Percentiles rank a stretch among this genome's conserved stretches.
Conservation (phyloP, 2,113 vertebrate genomes). For the Pollachius pollachius region DNA sequence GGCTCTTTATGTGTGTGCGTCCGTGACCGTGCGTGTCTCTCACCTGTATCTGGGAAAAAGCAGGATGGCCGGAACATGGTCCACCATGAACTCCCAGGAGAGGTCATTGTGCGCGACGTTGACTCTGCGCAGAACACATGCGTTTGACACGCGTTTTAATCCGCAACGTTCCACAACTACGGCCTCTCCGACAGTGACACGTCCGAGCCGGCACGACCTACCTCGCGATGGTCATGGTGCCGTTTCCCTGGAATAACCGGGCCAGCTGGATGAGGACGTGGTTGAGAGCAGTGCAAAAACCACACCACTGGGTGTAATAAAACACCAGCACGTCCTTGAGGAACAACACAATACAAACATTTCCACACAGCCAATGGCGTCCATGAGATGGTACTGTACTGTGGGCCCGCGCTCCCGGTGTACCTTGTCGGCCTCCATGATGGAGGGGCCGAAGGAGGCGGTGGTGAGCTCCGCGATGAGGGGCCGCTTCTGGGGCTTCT, state of each 20-base stretch:
- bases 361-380: not conserved
- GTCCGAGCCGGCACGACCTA: slow-evolving; percentile 48
- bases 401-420: not conserved
- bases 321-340: slow-evolving; percentile 88
- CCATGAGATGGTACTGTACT: not conserved
- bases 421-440: slow-evolving; percentile 85
- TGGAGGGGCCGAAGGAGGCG: slow-evolving; percentile 74
- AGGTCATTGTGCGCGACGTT: slow-evolving; percentile 93
- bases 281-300: slow-evolving; percentile 92
- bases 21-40: slow-evolving; percentile 15
- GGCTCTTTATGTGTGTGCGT: no score
- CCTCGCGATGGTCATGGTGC: slow-evolving; percentile 84
- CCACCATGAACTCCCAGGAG: slow-evolving; percentile 98
- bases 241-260: slow-evolving; percentile 79
- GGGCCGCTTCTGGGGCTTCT: slow-evolving; percentile 43
- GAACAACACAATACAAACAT: slow-evolving; percentile 2
- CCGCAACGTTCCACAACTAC: no score
- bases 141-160: not conserved
- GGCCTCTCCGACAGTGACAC: no score
- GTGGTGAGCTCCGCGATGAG: slow-evolving; percentile 88
- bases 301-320: slow-evolving; percentile 94
- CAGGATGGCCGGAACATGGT: slow-evolving; percentile 88
- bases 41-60: slow-evolving; percentile 91
- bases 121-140: slow-evolving; percentile 71
- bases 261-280: slow-evolving; percentile 91